phyloP scores from a whole-genome alignment of 2,113 vertebrate species.

The Erythrolamprus reginae region DNA sequence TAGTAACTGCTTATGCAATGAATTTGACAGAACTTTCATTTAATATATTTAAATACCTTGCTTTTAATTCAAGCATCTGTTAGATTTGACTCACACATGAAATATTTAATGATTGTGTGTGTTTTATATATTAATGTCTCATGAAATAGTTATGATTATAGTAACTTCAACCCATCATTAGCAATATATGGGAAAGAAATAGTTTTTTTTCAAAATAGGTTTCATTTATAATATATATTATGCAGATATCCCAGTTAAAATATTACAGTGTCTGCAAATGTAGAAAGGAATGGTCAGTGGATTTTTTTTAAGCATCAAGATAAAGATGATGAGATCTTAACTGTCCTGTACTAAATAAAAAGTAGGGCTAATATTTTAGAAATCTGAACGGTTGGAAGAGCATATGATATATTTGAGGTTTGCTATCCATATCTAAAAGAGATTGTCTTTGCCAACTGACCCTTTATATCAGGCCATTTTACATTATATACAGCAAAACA shows the following conservation, averaged over 20 bases:
- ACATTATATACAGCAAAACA: background rate
- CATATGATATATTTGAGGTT: background rate
- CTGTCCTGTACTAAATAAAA: background rate
- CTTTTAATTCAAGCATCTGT: background rate
- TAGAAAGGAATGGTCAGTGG: background rate
- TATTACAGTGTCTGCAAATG: background rate
- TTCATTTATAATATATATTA: background rate
- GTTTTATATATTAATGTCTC: background rate
- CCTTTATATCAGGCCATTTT: background rate
- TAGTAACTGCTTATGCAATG: background rate
- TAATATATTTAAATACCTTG: background rate
- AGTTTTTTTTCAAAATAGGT: background rate
- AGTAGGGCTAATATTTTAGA: background rate
- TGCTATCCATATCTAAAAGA: background rate
- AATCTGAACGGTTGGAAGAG: background rate
- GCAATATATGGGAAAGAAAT: background rate
- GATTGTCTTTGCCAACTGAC: background rate
- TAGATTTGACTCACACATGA: background rate
- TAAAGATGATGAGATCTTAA: background rate
- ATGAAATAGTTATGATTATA: background rate
- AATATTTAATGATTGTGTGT: background rate
- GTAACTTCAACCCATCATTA: conserved; percentile 8
- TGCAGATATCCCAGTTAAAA: background rate
- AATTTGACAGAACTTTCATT: background rate
- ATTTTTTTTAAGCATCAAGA: background rate